Evolutionary conservation across 2,113 vertebrate genomes (phyloP), one percentile per base, ranked within the genome.

Genomic region (Hypocryptadius cinnamomeus): DNA sequence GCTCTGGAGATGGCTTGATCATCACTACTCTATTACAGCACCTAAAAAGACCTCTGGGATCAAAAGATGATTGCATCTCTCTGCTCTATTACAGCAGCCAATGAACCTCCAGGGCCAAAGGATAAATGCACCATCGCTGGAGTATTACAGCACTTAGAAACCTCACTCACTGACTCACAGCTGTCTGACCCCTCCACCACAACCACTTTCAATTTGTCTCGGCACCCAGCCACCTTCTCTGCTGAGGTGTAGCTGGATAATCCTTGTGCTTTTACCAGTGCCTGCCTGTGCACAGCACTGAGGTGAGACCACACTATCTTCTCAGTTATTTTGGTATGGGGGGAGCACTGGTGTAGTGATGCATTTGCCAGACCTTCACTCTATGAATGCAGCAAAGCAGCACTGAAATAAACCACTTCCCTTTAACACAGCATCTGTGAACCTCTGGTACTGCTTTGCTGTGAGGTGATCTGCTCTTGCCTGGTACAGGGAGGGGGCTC

Each of bases 41-140:
- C 95, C 95, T 94, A 88, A 96, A 95, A 95, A 90, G 93, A 86
- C 93, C 92, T 95, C 83, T 78, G 92, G 90, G 94, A 95, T 92
- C 7, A 0, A 72, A 84, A 89, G 53, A 93, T 93, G 94, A 93
- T 94, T 95, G 79, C 83, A 90, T 95, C 89, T 95, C 78, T 89
- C 69, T 89, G 90, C 85, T 95, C 90, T 88, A 9, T 95, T 96
- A 95, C 87, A 91, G 56, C 81, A 94, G 45, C 85, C 70, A 72
- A 83, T 95, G 91, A 95, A 94, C 93, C 84, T 94, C 91, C 8
- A 23, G 94, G 95, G 86, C 87, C 82, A 90, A 95, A 82, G 91
- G 82, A 94, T 92, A 96, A 96, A 93, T 51, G 48, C 64, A 64
- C 64, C 64, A 68, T 79, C 68, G 79, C 89, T 89, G 86, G 82